Evolutionary conservation across 2,113 vertebrate species (phyloP), one percentile per base, ranked within the genome.

Genomic region (Solea solea): DNA sequence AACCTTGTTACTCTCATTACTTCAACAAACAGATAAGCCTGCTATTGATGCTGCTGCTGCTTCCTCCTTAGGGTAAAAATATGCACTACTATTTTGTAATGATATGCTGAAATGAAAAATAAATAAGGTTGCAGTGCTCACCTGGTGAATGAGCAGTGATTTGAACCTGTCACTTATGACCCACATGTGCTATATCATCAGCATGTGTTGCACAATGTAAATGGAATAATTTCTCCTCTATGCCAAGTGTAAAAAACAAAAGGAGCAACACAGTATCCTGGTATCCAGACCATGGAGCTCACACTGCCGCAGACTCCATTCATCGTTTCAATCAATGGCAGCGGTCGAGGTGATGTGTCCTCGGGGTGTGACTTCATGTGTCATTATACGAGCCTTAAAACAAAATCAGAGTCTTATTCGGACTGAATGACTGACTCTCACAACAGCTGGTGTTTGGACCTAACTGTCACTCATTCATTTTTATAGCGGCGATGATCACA

Each of bases 361-460:
- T 71, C 9, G 0, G 79, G 52, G 66, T 45, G 25, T 54, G 44
- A 69, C 61, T 76, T 54, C 40, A 69, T 54, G 25, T 67, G 55
- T 48, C 52, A 21, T 69, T 68, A 39, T 34, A 34, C 51, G 49
- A 15, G 34, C 51, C 73, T 66, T 66, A 64, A 70, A 74, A 63
- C 64, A 72, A 76, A 72, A 68, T 72, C 11, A 52, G 49, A 65
- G 64, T 67, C 64, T 74, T 69, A 71, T 66, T 25, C 45, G 51
- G 49, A 45, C 46, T 46, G 73, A 87, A 49, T 64, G 71, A 85
- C 84, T 71, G 82, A 56, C 65, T 72, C 59, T 76, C 46, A 59
- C 12, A 44, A 68, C 76, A 62, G 72, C 60, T 65, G 45, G 56
- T 69, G 65, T 53, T 16, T 27, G n/a, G 45, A 57, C 41, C 57